phyloP scores from a whole-genome alignment of 2,797 vertebrate genomes.

The Prunella strophiata region DNA sequence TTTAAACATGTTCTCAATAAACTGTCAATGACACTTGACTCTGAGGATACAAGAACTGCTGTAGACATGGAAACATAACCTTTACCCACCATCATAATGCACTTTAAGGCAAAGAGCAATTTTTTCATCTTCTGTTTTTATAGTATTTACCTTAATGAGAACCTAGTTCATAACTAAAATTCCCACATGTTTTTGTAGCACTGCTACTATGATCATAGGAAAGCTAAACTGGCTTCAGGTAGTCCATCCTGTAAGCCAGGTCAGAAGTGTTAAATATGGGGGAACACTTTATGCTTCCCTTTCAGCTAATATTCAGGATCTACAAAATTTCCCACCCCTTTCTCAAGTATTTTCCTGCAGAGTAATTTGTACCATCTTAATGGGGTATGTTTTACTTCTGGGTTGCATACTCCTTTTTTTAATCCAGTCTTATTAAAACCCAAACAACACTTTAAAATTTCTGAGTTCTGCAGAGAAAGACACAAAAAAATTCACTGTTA shows the following conservation, averaged over 20 bases:
- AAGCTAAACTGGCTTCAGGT: neutral
- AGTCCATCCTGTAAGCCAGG: neutral
- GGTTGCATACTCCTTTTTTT: neutral
- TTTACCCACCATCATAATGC: neutral
- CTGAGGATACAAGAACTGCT: neutral
- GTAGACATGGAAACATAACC: neutral
- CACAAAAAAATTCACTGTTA: neutral
- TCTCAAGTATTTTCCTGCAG: neutral
- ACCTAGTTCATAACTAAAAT: neutral
- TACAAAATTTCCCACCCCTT: neutral
- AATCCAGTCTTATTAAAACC: neutral
- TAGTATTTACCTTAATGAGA: neutral
- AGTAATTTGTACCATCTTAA: neutral
- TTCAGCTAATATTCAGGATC: neutral
- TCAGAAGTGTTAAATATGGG: neutral
- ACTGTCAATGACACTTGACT: neutral
- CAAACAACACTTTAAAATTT: neutral
- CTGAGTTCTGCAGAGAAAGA: neutral
- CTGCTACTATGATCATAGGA: neutral
- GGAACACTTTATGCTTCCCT: neutral
- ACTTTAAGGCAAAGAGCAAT: neutral
- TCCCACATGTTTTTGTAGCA: neutral
- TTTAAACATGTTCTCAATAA: slow-evolving; percentile 35
- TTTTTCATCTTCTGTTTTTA: slow-evolving; percentile 3
- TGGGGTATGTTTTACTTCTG: neutral